Conservation (phyloP, 2,113 vertebrate species). For the Carassius gibelio region DNA sequence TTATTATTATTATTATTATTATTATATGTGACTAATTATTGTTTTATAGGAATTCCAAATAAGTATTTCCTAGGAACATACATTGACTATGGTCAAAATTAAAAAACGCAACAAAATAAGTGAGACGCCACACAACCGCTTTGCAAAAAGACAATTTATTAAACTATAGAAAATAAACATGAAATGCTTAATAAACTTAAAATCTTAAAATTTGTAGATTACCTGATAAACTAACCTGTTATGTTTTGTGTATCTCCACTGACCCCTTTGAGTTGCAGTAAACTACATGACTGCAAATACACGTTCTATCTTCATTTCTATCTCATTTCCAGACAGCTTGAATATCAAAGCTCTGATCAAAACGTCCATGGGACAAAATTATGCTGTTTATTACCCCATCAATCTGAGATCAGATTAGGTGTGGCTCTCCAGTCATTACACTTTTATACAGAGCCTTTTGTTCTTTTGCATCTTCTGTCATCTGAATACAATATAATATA, state of each 20-base stretch:
- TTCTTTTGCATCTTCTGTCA: slow-evolving; percentile 4
- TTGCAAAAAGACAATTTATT: too few relatives aligned
- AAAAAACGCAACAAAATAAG: too few relatives aligned
- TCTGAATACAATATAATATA: background rate
- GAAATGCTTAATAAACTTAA: background rate
- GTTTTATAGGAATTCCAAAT: too few relatives aligned
- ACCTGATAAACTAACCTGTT: background rate
- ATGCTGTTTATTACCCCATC: background rate
- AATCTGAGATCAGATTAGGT: slow-evolving; percentile 3
- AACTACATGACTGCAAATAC: background rate
- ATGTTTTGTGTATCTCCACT: background rate
- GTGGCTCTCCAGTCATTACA: slow-evolving; percentile 24
- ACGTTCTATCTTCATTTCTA: background rate
- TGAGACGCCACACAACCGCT: too few relatives aligned
- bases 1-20: background rate
- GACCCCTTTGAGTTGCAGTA: too few relatives aligned
- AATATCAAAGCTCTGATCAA: slow-evolving; percentile 12
- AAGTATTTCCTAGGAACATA: too few relatives aligned
- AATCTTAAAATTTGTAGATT: background rate
- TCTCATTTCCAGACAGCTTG: background rate
- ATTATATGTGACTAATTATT: too few relatives aligned
- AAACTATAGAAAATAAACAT: too few relatives aligned
- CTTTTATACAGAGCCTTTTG: background rate
- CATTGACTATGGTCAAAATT: too few relatives aligned
- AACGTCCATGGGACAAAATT: background rate